phyloP scores from a whole-genome alignment of 1,140 invertebrate genomes.

The Latrodectus geometricus region DNA sequence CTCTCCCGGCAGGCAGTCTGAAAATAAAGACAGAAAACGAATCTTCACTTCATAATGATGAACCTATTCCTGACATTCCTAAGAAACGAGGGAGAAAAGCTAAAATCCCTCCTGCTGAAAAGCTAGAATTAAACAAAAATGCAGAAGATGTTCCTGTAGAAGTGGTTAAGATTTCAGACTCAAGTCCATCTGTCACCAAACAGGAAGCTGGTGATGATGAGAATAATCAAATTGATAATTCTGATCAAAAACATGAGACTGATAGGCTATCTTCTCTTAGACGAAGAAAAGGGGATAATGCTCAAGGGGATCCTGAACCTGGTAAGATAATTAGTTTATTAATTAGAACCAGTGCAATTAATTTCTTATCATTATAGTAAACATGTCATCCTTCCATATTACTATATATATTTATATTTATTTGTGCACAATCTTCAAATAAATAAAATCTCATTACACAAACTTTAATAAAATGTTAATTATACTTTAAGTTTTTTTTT shows the following conservation, averaged over 20 bases:
- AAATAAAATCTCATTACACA: no score
- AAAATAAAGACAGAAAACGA: constrained; percentile 23
- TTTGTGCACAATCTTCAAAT: no score
- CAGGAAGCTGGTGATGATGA: constrained; percentile 2
- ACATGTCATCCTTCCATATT: no score
- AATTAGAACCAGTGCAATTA: no score
- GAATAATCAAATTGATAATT: background rate
- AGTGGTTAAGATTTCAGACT: background rate
- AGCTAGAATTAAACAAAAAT: constrained; percentile 17
- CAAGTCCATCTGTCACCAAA: background rate
- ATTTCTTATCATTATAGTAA: no score
- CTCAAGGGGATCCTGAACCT: background rate
- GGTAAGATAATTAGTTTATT: constrained; percentile 8
- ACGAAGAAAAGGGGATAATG: background rate
- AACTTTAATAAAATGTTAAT: no score
- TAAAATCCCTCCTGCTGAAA: constrained; percentile 5
- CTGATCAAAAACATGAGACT: background rate
- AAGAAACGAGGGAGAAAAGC: constrained; percentile 43
- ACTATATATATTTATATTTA: no score
- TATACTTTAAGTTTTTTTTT: no score
- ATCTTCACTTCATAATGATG: background rate
- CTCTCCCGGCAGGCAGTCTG: constrained; percentile 35
- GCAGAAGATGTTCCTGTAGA: background rate
- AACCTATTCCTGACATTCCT: background rate
- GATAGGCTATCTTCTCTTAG: constrained; percentile 19